Evolutionary conservation across 2,888 invertebrate species (phyloP), one percentile per base, ranked within the genome.

Genomic region (Agelastica alni): DNA sequence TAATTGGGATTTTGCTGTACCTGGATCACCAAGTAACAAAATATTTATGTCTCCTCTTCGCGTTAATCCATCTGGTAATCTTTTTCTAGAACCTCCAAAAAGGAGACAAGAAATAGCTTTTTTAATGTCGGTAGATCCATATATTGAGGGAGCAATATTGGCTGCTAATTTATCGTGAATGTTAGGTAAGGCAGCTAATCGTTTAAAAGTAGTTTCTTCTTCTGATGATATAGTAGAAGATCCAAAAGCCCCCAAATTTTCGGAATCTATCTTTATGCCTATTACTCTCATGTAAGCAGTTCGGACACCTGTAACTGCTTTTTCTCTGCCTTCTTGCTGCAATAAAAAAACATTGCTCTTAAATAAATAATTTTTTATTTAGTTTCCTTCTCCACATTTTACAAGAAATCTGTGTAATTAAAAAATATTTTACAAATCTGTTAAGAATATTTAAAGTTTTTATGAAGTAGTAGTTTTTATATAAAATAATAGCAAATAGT

Each of bases 1-100:
- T 52, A 99, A 79, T 75, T 99, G 99, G 1, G 96, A 96, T 76
- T 99, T 99, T n/a, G 99, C 99, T 0, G 99, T 99, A 69, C 99
- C 99, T 0, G 99, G 99, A 80, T 99, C 99, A 32, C 99, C 99
- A 18, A 99, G 80, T 56, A 99, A 80, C 9, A 99, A 78, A 14
- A 99, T 83, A 74, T 99, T 99, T 61, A 99, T 96, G 74, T 99
- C 99, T 2, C 99, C 99, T 73, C 99, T 85, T 7, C 99, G 84
- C 1, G 91, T 92, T 53, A 99, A 79, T 1, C 98, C 98, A 78
- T 99, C 99, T 0, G 99, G 99, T 65, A 99, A 79, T 6, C 87
- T 82, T 74, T 94, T 93, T n/a, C 61, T 51, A 14, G 59, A 58
- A 80, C 93, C 99, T 65, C 97, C 97, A 80, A 99, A 97, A 30